Conservation (phyloP, 64 coral and sea anemone species). For the Platygyra sinensis region DNA sequence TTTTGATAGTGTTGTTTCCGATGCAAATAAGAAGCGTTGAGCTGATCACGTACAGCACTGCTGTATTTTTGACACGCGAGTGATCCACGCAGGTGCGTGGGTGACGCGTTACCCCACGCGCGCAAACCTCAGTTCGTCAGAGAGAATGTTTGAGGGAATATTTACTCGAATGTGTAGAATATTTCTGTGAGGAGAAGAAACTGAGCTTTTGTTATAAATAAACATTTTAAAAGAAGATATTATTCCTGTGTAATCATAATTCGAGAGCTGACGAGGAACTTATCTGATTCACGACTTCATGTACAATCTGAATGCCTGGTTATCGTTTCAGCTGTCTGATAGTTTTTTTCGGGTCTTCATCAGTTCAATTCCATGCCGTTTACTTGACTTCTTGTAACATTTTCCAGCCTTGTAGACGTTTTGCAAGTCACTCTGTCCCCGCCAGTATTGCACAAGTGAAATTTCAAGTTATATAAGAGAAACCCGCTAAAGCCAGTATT, state of each 20-base stretch:
- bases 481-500: not conserved
- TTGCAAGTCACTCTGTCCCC: no score
- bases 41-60: not conserved
- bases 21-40: not conserved
- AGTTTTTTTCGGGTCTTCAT: no score
- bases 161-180: not conserved
- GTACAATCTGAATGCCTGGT: no score
- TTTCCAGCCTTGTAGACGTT: no score
- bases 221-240: slow-evolving; percentile 19
- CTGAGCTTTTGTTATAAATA: slow-evolving; percentile 39
- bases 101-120: not conserved
- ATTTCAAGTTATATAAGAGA: no score
- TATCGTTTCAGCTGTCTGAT: no score
- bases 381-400: no score
- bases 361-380: no score
- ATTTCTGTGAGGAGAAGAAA: slow-evolving; percentile 22
- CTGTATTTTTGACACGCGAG: not conserved
- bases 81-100: slow-evolving; percentile 2
- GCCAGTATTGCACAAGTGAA: no score
- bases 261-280: no score
- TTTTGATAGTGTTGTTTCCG: slow-evolving; percentile 20
- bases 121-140: not conserved
- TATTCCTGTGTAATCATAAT: not conserved
- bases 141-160: not conserved
- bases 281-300: no score